Percentiles rank a stretch among this genome's conserved stretches.
phyloP scores from a whole-genome alignment of 2,113 vertebrate species.

The Hemichromis elongatus region DNA sequence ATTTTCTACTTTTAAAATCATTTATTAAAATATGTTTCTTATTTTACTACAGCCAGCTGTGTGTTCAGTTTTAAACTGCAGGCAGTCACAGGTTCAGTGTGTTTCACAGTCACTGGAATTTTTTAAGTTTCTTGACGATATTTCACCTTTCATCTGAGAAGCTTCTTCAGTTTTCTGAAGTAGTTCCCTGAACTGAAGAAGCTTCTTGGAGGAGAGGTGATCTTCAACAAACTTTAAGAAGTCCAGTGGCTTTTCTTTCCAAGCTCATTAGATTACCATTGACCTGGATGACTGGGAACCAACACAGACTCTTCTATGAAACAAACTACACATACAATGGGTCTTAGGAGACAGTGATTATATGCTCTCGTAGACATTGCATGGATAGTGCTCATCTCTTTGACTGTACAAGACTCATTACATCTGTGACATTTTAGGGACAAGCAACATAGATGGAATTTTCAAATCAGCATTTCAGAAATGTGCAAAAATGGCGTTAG shows the following conservation, averaged over 20 bases:
- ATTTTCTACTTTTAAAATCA: not conserved
- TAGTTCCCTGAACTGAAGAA: not conserved
- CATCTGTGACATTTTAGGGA: not conserved
- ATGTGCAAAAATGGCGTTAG: not conserved
- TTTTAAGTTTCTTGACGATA: not conserved
- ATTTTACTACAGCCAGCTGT: not conserved
- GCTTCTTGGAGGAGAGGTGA: not conserved
- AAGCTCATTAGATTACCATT: not conserved
- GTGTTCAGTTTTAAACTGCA: not conserved
- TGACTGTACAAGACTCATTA: not conserved
- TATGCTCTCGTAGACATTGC: not conserved
- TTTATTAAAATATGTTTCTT: not conserved
- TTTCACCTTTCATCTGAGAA: not conserved
- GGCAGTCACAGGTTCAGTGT: not conserved
- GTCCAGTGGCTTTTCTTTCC: not conserved
- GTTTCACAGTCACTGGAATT: not conserved
- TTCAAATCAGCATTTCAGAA: accelerated
- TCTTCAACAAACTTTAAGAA: not conserved
- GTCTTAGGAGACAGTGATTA: accelerated
- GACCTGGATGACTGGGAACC: not conserved
- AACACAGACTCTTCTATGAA: not conserved
- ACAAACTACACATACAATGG: not conserved
- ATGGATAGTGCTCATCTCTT: not conserved
- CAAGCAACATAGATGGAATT: not conserved
- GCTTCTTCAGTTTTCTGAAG: not conserved